Evolutionary conservation across 2,888 invertebrate genomes (phyloP).

Genomic region (Acanthococcus lagerstroemiae): DNA sequence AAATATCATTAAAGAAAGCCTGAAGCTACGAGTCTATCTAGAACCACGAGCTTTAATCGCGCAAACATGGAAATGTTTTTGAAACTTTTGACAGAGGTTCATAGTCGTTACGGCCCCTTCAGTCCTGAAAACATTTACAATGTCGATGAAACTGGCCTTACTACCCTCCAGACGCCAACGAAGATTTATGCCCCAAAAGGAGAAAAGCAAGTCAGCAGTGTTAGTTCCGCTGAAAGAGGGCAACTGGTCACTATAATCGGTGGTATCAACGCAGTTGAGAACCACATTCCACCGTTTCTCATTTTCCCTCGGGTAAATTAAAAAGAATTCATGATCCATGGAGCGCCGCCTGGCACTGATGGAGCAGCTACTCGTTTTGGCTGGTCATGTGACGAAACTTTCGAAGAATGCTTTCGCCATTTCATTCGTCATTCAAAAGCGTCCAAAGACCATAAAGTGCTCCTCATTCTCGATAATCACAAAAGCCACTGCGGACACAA

Average conservation of each 20-base stretch:
- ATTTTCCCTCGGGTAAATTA: background rate
- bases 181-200: background rate
- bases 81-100: background rate
- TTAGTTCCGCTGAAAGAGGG: background rate
- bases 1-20: background rate
- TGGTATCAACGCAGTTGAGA: background rate
- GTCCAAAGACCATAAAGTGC: slow-evolving; percentile 11
- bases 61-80: background rate
- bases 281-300: background rate
- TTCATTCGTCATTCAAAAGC: slow-evolving; percentile 27
- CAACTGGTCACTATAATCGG: background rate
- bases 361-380: slow-evolving; percentile 29
- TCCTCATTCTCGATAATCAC: slow-evolving; percentile 34
- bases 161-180: background rate
- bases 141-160: slow-evolving; percentile 34
- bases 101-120: background rate
- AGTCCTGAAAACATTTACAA: background rate
- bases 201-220: background rate
- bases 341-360: slow-evolving; percentile 33
- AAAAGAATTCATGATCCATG: slow-evolving; percentile 11
- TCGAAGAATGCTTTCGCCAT: slow-evolving; percentile 27
- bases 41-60: background rate
- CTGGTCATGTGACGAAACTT: slow-evolving; percentile 23
- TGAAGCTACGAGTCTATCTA: background rate
- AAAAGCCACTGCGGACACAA: slow-evolving; percentile 26